phyloP scores from a whole-genome alignment of 1,140 invertebrate genomes.

The Alviniconcha marisindica region DNA sequence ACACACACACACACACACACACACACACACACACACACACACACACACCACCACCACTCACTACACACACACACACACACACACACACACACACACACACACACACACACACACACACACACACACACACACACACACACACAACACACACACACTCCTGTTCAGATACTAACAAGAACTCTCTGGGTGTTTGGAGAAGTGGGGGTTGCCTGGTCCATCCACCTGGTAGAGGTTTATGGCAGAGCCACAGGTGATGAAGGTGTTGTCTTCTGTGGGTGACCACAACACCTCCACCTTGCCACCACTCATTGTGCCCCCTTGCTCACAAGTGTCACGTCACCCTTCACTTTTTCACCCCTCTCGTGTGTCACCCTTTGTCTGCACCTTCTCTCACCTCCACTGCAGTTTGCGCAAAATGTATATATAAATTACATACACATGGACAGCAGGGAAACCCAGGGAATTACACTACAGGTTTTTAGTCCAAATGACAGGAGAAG shows the following conservation, averaged over 20 bases:
- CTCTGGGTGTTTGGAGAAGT: conserved; percentile 17
- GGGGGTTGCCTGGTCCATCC: conserved; percentile 18
- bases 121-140: not conserved
- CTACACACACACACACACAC: not conserved
- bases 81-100: conserved; percentile 1
- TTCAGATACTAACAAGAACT: conserved; percentile 30
- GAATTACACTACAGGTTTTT: too few species aligned
- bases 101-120: not conserved
- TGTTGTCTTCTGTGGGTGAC: conserved; percentile 52
- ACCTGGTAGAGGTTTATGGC: conserved; percentile 56
- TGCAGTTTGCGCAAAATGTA: too few species aligned
- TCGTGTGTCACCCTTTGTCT: too few species aligned
- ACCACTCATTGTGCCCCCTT: not conserved
- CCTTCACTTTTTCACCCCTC: too few species aligned
- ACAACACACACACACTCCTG: not conserved
- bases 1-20: too few species aligned
- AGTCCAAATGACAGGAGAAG: too few species aligned
- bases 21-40: too few species aligned
- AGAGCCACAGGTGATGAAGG: conserved; percentile 54
- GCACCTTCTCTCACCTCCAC: too few species aligned
- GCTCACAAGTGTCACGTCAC: too few species aligned
- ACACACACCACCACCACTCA: too few species aligned
- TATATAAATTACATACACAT: too few species aligned
- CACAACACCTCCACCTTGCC: conserved; percentile 48
- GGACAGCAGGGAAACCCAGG: too few species aligned